Conservation (phyloP, 2,888 invertebrate species). For the Monoplex corrugatus region DNA sequence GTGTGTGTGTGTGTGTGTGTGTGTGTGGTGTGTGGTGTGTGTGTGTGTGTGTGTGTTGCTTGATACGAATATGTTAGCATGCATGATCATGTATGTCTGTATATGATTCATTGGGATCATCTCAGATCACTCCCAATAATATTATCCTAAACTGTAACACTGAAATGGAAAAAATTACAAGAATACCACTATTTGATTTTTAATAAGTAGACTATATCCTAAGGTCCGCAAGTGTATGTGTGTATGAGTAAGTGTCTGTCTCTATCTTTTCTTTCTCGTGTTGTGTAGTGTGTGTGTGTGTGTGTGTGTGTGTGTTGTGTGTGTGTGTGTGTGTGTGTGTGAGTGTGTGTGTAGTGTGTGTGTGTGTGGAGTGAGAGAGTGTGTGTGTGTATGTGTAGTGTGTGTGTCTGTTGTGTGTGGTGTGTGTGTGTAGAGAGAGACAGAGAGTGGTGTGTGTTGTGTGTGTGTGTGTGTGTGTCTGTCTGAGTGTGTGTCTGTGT, state of each 20-base stretch:
- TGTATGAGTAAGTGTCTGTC: slow-evolving; percentile 13
- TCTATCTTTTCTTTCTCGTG: background rate
- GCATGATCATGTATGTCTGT: too few relatives aligned
- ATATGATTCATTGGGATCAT: too few relatives aligned
- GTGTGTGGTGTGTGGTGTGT: background rate
- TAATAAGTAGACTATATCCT: too few relatives aligned
- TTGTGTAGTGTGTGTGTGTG: slow-evolving; percentile 30
- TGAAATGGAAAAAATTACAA: too few relatives aligned
- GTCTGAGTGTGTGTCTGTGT: background rate
- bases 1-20: background rate
- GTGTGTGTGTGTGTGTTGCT: background rate
- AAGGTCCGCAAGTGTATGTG: too few relatives aligned
- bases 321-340: background rate
- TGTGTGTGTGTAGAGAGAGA: background rate
- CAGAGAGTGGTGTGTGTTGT: background rate
- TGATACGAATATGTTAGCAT: too few relatives aligned
- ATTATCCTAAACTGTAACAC: too few relatives aligned
- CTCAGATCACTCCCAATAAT: too few relatives aligned
- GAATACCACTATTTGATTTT: too few relatives aligned
- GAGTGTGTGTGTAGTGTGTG: background rate
- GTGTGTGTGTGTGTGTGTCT: slow-evolving; percentile 6
- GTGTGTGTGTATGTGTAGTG: background rate
- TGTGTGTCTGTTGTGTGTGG: background rate
- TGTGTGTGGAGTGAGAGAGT: background rate
- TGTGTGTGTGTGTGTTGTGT: background rate